Base-by-base conservation (phyloP, 2,888 invertebrate genomes). In the Drosophila anomalipes region DNA sequence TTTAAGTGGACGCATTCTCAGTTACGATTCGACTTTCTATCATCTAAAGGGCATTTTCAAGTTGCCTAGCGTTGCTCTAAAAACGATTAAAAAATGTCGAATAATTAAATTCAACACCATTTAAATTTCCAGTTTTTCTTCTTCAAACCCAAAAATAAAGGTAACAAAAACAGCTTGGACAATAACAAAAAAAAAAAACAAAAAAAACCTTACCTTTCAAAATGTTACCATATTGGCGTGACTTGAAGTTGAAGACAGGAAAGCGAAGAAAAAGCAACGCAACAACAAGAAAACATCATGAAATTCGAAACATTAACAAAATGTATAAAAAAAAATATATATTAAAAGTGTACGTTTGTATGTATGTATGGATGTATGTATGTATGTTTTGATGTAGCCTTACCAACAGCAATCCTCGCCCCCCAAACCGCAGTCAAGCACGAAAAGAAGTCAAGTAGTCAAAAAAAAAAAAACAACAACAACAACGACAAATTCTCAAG, bases 301-400 rank as follows among this genome's bases (percentile, higher is more conserved):
- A 82, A 86, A 81, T 77, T 77, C 63, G 74, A 86, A 73, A 70
- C 76, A 81, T 71, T 72, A 67, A 72, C 52, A 65, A 82, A 68
- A 65, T 44, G 35, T 37, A 68, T 12, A 57, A 47, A 30, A 58
- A 58, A 61, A n/a, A n/a, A n/a, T n/a, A 39, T 47, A 32, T 22
- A 39, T 28, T 22, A 14, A 30, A 47, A 47, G 47, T 41, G 26
- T 32, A 30, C 28, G 5, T 37, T 7, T 47, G 12, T 28, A n/a
- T 22, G 14, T 44, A 49, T 30, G 19, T 32, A n/a, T 37, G 26
- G 14, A 12, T 44, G n/a, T 26, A 14, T 44, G 22, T 22, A 4
- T 56, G 19, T 37, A 39, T 37, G 26, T 26, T 12, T 22, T 19
- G 16, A n/a, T 47, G 1, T 44, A 57, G 39, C 14, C 6, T 32